Evolutionary conservation across 1,140 invertebrate genomes (phyloP).

Genomic region (Trissolcus basalis): DNA sequence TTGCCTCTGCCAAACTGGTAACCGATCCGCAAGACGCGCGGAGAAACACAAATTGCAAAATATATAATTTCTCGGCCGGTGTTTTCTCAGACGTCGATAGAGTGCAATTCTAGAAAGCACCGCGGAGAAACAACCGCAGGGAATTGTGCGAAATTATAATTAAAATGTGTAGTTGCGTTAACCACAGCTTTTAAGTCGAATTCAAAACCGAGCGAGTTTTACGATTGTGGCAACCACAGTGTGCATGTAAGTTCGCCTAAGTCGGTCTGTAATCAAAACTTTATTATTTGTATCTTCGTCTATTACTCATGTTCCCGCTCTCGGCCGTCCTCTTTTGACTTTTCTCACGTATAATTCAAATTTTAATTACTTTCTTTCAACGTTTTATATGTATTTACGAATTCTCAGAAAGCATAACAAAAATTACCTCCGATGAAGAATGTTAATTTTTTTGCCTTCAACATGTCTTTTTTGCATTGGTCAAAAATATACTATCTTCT

Average conservation of each 20-base stretch:
- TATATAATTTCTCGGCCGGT: too few species aligned
- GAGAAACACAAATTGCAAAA: background rate
- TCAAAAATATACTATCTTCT: too few species aligned
- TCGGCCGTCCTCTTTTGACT: conserved; percentile 18
- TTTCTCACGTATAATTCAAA: conserved; percentile 16
- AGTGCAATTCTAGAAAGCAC: conserved; percentile 21
- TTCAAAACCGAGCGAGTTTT: conserved; percentile 47
- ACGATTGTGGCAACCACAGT: conserved; percentile 43
- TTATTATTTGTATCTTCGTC: conserved; percentile 24
- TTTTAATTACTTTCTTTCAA: conserved; percentile 16
- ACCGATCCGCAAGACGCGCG: background rate
- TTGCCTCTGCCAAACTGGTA: conserved; percentile 11
- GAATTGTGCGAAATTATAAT: conserved; percentile 52
- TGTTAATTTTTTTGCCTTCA: too few species aligned
- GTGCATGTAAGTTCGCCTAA: conserved; percentile 45
- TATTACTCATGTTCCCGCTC: conserved; percentile 27
- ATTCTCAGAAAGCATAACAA: too few species aligned
- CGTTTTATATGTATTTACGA: too few species aligned
- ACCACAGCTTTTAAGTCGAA: conserved; percentile 54
- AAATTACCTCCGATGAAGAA: too few species aligned
- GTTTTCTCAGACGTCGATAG: too few species aligned
- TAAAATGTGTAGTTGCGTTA: conserved; percentile 51
- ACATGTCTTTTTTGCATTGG: too few species aligned
- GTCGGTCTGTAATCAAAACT: conserved; percentile 41
- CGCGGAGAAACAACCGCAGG: conserved; percentile 33